Evolutionary conservation across 2,888 invertebrate genomes (phyloP), one percentile per base, ranked within the genome.

Genomic region (Morpho deidamia): DNA sequence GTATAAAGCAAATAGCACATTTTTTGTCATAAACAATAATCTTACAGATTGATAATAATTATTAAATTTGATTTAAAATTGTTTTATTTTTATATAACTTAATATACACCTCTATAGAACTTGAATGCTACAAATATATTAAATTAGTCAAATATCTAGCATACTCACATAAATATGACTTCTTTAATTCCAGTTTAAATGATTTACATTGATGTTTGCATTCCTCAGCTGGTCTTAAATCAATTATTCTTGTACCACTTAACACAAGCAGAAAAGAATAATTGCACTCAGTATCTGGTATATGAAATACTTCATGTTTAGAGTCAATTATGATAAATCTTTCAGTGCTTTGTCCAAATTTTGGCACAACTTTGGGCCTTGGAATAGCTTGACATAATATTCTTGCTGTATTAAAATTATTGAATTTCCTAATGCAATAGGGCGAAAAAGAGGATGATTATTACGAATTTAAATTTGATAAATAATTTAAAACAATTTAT

Each of bases 261-360:
- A 93, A 92, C 73, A 94, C 94, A 60, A 94, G 90, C 10, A 96
- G 72, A 78, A 95, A 94, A 49, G 96, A 93, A 78, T 94, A 95
- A 65, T 94, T 94, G 72, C 96, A 96, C 78, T 96, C 96, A 9
- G 95, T 94, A 68, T 94, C 93, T 8, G 96, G 96, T 76, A 96
- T 79, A 58, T 83, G 76, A 71, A 95, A 96, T 32, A 90, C 80
- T 23, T 89, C 83, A 51, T 94, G 92, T 69, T 92, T 91, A 37
- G 92, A 88, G 65, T 95, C 95, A 73, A 96, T 94, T 50, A 97
- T 91, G 53, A 95, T 90, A 78, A 92, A 95, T 70, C 95, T 93
- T 76, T 97, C 96, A 47, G 95, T 92, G 66, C 94, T 94, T 69
- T 94, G 93, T 7, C 95, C 94, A 79, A 94, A 93, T 78, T 92